phyloP scores from a whole-genome alignment of 2,113 vertebrate species.

The Nothoprocta pentlandii region DNA sequence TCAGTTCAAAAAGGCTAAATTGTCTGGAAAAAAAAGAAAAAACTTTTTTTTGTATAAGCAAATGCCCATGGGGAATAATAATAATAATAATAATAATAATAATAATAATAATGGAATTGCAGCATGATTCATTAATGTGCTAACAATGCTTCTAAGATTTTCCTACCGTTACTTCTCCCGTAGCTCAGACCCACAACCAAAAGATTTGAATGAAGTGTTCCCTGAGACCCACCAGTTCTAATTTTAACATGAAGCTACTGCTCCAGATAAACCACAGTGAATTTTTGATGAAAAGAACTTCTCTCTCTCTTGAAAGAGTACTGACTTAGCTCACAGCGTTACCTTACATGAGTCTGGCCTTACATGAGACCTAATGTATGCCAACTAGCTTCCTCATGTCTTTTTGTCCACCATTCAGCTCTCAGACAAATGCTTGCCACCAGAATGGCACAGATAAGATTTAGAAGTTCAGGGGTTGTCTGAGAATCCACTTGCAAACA shows the following conservation, averaged over 20 bases:
- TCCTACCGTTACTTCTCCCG: not conserved
- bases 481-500: not conserved
- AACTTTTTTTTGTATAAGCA: not conserved
- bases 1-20: not conserved
- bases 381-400: not conserved
- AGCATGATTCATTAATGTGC: accelerated
- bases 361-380: not conserved
- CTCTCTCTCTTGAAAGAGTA: not conserved
- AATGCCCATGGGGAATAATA: not conserved
- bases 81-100: too few relatives aligned
- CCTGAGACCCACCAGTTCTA: not conserved
- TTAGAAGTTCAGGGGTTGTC: not conserved
- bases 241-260: not conserved
- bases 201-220: not conserved
- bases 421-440: accelerated
- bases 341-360: not conserved
- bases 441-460: not conserved
- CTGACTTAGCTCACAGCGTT: not conserved
- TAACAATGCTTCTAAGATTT: not conserved
- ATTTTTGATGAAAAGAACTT: not conserved
- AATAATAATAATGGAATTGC: not conserved
- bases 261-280: not conserved
- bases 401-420: not conserved
- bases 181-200: not conserved
- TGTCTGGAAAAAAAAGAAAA: not conserved